Percentiles rank a stretch among this genome's conserved stretches.
phyloP scores from a whole-genome alignment of 2,888 invertebrate genomes.

The Pheosia gnoma region DNA sequence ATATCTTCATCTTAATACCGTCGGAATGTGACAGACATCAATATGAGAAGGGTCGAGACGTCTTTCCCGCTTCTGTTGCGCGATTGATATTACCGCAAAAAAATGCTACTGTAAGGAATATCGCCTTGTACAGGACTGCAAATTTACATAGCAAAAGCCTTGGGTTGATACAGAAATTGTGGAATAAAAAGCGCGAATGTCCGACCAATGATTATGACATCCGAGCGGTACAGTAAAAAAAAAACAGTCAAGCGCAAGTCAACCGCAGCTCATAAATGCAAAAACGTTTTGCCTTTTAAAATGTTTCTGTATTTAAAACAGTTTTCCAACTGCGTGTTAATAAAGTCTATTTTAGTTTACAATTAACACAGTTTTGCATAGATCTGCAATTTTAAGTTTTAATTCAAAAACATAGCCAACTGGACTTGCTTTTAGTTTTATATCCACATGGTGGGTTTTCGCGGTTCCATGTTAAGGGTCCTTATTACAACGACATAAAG shows the following conservation, averaged over 20 bases:
- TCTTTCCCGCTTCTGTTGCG: constrained; percentile 63
- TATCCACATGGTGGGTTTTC: constrained; percentile 22
- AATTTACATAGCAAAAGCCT: too few relatives aligned
- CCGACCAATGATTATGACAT: too few relatives aligned
- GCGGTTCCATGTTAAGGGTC: constrained; percentile 23
- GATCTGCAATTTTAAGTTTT: not conserved
- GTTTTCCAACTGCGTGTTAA: not conserved
- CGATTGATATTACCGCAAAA: constrained; percentile 74
- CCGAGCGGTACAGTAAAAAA: not conserved
- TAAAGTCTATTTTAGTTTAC: not conserved
- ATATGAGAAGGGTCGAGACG: constrained; percentile 63
- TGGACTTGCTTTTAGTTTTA: constrained; percentile 21
- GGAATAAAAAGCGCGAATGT: too few relatives aligned
- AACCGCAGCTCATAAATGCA: constrained; percentile 22
- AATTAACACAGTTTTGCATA: not conserved
- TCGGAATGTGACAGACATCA: constrained; percentile 63
- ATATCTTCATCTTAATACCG: constrained; percentile 44
- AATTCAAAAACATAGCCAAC: not conserved
- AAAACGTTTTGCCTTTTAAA: constrained; percentile 20
- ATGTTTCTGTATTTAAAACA: constrained; percentile 6
- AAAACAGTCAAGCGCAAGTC: not conserved
- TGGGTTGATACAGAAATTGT: too few relatives aligned
- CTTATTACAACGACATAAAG: constrained; percentile 44
- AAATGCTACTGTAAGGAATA: constrained; percentile 68
- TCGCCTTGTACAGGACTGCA: constrained; percentile 37